Conservation (phyloP, 2,113 vertebrate genomes). For the Tringa solitaria region DNA sequence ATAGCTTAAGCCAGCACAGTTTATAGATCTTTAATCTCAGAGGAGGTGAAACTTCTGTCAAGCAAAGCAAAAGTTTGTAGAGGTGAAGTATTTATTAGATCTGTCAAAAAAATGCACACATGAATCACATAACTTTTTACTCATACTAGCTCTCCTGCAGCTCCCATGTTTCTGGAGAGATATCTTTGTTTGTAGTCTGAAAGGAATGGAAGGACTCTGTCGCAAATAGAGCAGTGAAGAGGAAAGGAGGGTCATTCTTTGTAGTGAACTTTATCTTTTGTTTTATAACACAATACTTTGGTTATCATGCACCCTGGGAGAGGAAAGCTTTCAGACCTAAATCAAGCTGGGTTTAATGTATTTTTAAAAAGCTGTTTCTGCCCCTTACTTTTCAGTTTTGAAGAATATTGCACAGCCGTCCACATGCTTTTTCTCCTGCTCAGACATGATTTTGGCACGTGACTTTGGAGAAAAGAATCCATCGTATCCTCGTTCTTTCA, state of each 20-base stretch:
- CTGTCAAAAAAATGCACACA: not conserved
- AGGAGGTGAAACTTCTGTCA: not conserved
- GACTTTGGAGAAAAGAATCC: slow-evolving; percentile 99
- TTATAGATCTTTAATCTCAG: not conserved
- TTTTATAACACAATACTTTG: not conserved
- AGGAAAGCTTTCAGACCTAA: not conserved
- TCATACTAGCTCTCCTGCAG: not conserved
- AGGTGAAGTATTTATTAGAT: not conserved
- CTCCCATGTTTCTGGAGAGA: not conserved
- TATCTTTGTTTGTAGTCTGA: not conserved
- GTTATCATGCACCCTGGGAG: not conserved
- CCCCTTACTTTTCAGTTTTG: slow-evolving; percentile 92
- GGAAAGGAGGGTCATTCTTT: not conserved
- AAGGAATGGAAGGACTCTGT: not conserved
- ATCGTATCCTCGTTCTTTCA: slow-evolving; percentile 94
- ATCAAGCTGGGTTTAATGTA: not conserved
- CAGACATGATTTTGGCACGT: slow-evolving; percentile 98
- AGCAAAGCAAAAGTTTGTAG: not conserved
- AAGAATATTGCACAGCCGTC: slow-evolving; percentile 99
- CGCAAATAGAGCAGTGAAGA: not conserved
- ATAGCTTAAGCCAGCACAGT: not conserved
- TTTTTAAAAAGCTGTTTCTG: not conserved
- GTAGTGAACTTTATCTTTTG: not conserved
- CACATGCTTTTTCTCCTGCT: slow-evolving; percentile 96
- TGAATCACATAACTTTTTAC: fast-evolving